These are phyloP conservation scores for Elysia chlorotica DNA, from an alignment of 1,140 invertebrate species.

Conservation along the genomic window DNA sequence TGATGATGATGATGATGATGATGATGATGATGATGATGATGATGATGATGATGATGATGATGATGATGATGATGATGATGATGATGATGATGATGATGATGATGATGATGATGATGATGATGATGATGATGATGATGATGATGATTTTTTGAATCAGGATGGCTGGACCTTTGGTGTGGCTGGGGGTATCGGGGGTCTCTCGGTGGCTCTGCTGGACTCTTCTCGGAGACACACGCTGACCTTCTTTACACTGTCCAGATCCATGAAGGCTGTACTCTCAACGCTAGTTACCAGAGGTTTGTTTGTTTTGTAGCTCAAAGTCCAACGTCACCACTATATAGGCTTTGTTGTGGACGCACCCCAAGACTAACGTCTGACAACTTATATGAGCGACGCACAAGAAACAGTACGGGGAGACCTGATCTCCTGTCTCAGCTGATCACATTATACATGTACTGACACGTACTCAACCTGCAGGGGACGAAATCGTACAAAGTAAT, in stretches of 20 bases:
- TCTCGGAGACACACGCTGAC: conserved; percentile 36
- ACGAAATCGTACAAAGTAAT: no score
- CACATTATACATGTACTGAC: no score
- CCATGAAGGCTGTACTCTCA: conserved; percentile 42
- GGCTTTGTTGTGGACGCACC: no score
- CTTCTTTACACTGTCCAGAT: conserved; percentile 45
- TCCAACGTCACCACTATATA: no score
- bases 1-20: background rate
- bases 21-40: background rate
- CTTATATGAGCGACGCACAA: no score
- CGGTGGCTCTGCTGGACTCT: conserved; percentile 36
- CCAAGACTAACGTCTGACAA: no score
- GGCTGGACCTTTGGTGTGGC: conserved; percentile 47
- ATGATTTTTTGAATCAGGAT: no score
- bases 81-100: background rate
- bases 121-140: background rate
- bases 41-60: background rate
- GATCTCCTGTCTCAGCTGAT: no score
- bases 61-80: background rate
- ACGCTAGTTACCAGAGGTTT: conserved; percentile 39
- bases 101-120: background rate
- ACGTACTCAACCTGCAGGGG: no score
- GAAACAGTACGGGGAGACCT: no score
- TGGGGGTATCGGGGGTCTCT: conserved; percentile 45
- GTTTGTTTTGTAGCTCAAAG: no score